Evolutionary conservation across 2,888 invertebrate genomes (phyloP), one percentile per base, ranked within the genome.

Genomic region (Drosophila longiperda): DNA sequence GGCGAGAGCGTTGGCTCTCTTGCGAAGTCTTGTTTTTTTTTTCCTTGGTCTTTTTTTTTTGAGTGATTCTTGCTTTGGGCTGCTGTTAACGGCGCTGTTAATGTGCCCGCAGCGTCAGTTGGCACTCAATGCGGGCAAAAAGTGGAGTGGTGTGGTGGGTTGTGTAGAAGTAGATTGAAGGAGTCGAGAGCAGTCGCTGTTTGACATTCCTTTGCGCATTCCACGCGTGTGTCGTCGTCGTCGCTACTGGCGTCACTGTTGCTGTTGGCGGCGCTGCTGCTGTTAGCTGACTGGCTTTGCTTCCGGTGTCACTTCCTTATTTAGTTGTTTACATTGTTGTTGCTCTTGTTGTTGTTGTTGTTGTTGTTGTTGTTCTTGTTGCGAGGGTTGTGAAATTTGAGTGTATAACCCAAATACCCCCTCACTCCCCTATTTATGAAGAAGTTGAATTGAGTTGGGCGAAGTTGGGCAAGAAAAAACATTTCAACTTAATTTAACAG

Each of bases 271-370:
- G 34, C 33, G 60, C 73, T 65, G 76, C 70, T 23, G 45, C 45
- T 45, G 45, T 45, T 23, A 45, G 26, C 23, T 23, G 45, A 45
- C 45, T 55, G 49, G 48, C 75, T 61, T 54, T 72, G 80, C 75
- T 90, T 87, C 87, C 87, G 87, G 89, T 87, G 89, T 90, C 87
- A 89, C 89, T 87, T 87, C 87, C 87, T 87, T 87, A 86, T 87
- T 90, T 90, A 88, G 90, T 88, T 88, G 90, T 90, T 84, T 82
- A 82, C 77, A 71, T 73, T 78, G 78, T 77, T 80, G 84, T 73
- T 74, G 81, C 55, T 67, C 58, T 34, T 66, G 29, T 36, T 64
- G 55, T 12, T 58, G 53, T 58, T 40, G n/a, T 54, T 42, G 5
- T 49, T 52, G 69, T 64, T 74, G 70, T n/a, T 58, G 53, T 58